These are phyloP conservation scores for Plectus sambesii DNA, from an alignment of 1,140 invertebrate species.

Conservation along the genomic window DNA sequence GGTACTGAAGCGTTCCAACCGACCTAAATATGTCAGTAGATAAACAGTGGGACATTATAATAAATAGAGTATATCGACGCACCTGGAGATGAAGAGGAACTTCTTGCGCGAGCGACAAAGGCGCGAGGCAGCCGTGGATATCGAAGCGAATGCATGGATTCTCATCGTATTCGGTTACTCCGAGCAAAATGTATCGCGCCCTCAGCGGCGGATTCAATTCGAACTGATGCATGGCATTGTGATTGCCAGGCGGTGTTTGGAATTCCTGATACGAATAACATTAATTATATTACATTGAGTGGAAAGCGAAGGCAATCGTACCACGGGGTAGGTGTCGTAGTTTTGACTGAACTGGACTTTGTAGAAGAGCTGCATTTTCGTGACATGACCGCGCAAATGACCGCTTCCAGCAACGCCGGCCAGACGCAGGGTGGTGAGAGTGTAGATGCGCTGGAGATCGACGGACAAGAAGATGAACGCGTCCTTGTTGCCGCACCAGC, in stretches of 20 bases:
- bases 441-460: constrained; percentile 74
- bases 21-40: constrained; percentile 46
- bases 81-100: constrained; percentile 42
- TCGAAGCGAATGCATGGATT: constrained; percentile 92
- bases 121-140: constrained; percentile 75
- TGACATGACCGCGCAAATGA: constrained; percentile 49
- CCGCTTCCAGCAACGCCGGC: constrained; percentile 42
- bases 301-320: constrained; percentile 18
- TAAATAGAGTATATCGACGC: neutral
- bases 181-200: constrained; percentile 78
- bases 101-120: constrained; percentile 37
- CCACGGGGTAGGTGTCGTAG: constrained; percentile 84
- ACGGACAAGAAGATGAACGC: constrained; percentile 86
- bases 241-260: constrained; percentile 63
- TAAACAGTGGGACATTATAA: constrained; percentile 1
- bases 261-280: constrained; percentile 30
- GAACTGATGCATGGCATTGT: constrained; percentile 86
- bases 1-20: constrained; percentile 88
- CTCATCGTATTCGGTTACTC: constrained; percentile 85
- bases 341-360: constrained; percentile 82
- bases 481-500: constrained; percentile 61
- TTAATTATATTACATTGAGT: neutral
- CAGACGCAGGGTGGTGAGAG: constrained; percentile 59
- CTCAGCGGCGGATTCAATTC: constrained; percentile 80
- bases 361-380: constrained; percentile 90